Base-by-base conservation (phyloP, 2,888 invertebrate species). In the Atrina japonica region DNA sequence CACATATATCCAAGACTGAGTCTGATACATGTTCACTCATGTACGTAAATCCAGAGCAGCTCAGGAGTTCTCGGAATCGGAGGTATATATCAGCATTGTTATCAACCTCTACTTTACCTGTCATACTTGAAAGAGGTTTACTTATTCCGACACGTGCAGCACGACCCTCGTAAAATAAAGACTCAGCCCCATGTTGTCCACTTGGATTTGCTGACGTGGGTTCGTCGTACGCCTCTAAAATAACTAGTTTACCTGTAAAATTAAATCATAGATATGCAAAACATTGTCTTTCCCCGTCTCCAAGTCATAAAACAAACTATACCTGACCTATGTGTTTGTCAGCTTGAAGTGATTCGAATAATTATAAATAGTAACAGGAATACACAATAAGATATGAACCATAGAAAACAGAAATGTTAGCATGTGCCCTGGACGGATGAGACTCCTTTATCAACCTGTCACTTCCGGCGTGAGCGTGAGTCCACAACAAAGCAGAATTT, bases 151-250 rank as follows among this genome's bases (percentile, higher is more conserved):
- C 53, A 29, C 68, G 50, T 16, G 69, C 77, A 3, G 77, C 82
- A 14, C 81, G 66, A 6, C 81, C 84, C 52, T 80, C 80, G 21
- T 75, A 67, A 55, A 75, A 75, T 14, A 81, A 72, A 14, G 81
- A 83, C 7, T 18, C 7, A 47, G 70, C 68, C 1, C 75, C 78
- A 65, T 81, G 77, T 9, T 58, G 30, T 21, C 83, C 80, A 29
- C 66, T 1, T 1, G 77, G 80, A 25, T 72, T 35, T 11, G 50
- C 35, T 11, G 79, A 78, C 3, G 77, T 78, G 18, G 80, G 75
- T 59, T 84, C 82, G 30, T 77, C 80, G 77, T 71, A 77, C 1
- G 77, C 77, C 43, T 82, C 78, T 18, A 59, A 16, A 5, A 82
- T 74, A 23, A 77, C 18, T 0, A 82, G 58, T 16, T 77, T 80